Percentiles rank a stretch among this genome's conserved stretches.
phyloP scores from a whole-genome alignment of 2,888 invertebrate species.

The Phortica magna region DNA sequence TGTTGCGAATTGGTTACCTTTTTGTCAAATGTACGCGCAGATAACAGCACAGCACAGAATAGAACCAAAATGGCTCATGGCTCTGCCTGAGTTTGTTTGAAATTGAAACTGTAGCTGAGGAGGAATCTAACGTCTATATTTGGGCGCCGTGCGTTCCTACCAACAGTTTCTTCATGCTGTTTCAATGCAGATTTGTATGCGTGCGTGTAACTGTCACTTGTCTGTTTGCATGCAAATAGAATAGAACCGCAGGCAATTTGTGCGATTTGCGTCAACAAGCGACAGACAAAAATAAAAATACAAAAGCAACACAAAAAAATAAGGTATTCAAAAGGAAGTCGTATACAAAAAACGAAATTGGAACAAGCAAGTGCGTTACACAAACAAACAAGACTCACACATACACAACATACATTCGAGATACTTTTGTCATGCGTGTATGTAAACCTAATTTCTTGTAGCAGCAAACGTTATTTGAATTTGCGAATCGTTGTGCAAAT shows the following conservation, averaged over 20 bases:
- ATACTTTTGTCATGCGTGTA: neutral
- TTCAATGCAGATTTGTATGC: constrained; percentile 62
- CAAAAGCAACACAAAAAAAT: constrained; percentile 17
- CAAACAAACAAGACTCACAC: constrained; percentile 39
- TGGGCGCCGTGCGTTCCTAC: too few relatives aligned
- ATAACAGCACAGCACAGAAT: too few relatives aligned
- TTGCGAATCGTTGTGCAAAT: neutral
- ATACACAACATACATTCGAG: constrained; percentile 14
- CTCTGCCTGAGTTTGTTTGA: neutral
- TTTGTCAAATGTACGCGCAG: constrained; percentile 16
- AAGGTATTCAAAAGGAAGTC: constrained; percentile 1
- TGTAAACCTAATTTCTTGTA: constrained; percentile 26
- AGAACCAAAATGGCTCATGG: neutral
- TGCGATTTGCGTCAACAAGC: constrained; percentile 72
- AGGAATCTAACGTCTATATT: neutral
- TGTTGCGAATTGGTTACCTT: constrained; percentile 14
- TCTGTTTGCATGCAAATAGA: constrained; percentile 72
- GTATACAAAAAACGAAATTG: neutral
- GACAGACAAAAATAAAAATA: constrained; percentile 28
- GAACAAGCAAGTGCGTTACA: constrained; percentile 10
- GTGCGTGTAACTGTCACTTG: constrained; percentile 73
- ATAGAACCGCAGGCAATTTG: constrained; percentile 73
- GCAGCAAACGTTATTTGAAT: constrained; percentile 18
- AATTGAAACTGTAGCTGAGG: neutral
- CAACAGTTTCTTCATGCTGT: neutral